These are phyloP conservation scores for Oncopodura yosiiana DNA, from an alignment of 1,140 invertebrate genomes.

Conservation along the genomic window DNA sequence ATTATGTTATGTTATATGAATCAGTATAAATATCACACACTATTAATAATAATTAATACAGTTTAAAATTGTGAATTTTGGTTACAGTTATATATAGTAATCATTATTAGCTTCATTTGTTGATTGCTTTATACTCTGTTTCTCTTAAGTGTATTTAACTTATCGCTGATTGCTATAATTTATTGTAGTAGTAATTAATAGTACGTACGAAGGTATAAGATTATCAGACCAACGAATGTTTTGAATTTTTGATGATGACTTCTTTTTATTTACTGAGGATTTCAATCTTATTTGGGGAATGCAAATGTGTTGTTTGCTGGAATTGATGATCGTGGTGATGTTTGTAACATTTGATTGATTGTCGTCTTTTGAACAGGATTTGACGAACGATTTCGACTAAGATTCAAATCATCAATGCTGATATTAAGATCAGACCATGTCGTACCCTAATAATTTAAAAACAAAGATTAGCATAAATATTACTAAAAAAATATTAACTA, in stretches of 20 bases:
- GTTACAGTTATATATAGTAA: too few species aligned
- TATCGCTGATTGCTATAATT: background rate
- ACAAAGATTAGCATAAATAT: background rate
- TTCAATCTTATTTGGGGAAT: conserved; percentile 2
- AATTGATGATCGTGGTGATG: background rate
- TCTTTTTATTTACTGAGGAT: conserved; percentile 7
- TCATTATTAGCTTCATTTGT: too few species aligned
- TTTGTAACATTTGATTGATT: conserved; percentile 24
- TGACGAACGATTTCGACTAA: conserved; percentile 13
- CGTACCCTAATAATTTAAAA: conserved; percentile 31
- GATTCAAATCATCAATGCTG: conserved; percentile 23
- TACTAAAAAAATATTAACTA: background rate
- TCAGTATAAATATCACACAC: too few species aligned
- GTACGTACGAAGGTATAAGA: background rate
- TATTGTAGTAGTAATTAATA: background rate
- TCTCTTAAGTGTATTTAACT: too few species aligned
- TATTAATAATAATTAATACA: too few species aligned
- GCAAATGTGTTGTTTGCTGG: background rate
- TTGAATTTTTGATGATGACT: background rate
- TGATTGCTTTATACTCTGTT: too few species aligned
- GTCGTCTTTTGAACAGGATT: conserved; percentile 16
- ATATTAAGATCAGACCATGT: conserved; percentile 34
- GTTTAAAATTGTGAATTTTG: too few species aligned
- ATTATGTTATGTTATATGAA: too few species aligned
- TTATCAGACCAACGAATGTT: background rate